Percentiles rank a stretch among this genome's conserved stretches.
Conservation (phyloP, 1,140 invertebrate genomes). For the Xylocopa sonorina region DNA sequence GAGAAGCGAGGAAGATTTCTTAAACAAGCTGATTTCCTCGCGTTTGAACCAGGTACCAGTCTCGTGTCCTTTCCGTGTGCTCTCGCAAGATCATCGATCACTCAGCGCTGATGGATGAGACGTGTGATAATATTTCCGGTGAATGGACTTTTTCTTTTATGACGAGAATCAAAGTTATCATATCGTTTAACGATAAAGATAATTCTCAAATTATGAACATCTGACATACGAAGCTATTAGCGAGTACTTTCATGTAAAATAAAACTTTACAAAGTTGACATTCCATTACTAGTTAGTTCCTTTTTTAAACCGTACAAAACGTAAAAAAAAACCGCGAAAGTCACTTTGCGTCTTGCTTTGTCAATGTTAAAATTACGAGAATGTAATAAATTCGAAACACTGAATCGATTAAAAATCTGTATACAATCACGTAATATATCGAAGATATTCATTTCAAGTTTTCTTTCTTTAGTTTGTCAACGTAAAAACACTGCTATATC, state of each 20-base stretch:
- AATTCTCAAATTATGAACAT: conserved; percentile 21
- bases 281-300: conserved; percentile 61
- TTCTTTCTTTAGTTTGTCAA: conserved; percentile 41
- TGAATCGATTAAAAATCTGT: conserved; percentile 37
- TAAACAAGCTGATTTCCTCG: neutral
- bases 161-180: conserved; percentile 28
- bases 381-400: conserved; percentile 47
- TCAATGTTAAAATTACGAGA: conserved; percentile 20
- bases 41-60: conserved; percentile 19
- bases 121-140: conserved; percentile 25
- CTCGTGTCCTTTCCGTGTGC: conserved; percentile 2
- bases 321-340: conserved; percentile 41
- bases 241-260: conserved; percentile 41
- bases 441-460: conserved; percentile 26
- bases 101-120: conserved; percentile 7
- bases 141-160: neutral
- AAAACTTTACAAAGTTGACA: conserved; percentile 55
- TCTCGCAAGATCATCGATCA: conserved; percentile 20
- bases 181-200: conserved; percentile 20
- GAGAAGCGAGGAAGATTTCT: conserved; percentile 32
- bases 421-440: conserved; percentile 45
- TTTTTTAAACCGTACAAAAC: conserved; percentile 34
- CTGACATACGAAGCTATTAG: conserved; percentile 15
- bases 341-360: conserved; percentile 21
- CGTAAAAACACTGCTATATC: conserved; percentile 48